These are phyloP conservation scores for Dichetophora obliterata DNA, from an alignment of 2,888 invertebrate genomes.

Conservation along the genomic window DNA sequence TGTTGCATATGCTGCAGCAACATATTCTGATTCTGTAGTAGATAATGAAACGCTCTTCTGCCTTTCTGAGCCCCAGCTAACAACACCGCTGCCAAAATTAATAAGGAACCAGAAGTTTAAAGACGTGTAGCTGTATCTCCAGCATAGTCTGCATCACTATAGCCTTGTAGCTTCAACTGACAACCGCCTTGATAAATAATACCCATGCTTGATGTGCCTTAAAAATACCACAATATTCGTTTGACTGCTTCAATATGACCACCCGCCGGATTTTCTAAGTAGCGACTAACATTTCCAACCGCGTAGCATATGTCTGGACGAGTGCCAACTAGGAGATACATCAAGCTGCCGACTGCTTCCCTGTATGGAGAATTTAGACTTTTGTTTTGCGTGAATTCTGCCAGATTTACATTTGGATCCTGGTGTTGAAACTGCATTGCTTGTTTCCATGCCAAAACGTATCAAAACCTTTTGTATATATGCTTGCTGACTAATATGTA, in stretches of 20 bases:
- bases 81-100: constrained; percentile 48
- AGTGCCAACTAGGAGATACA: too few relatives aligned
- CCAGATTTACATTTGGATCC: too few relatives aligned
- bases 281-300: too few relatives aligned
- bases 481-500: too few relatives aligned
- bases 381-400: too few relatives aligned
- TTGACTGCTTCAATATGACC: constrained; percentile 44
- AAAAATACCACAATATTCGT: constrained; percentile 45
- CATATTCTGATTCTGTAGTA: constrained; percentile 41
- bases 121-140: constrained; percentile 45
- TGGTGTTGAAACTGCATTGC: too few relatives aligned
- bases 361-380: too few relatives aligned
- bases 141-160: constrained; percentile 50
- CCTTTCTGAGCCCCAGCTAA: constrained; percentile 57
- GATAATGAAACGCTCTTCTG: constrained; percentile 57
- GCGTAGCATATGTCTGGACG: too few relatives aligned
- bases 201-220: constrained; percentile 36
- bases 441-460: too few relatives aligned
- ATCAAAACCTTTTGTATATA: too few relatives aligned
- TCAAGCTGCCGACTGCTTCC: too few relatives aligned
- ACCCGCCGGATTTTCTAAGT: constrained; percentile 34
- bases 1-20: constrained; percentile 17
- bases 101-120: constrained; percentile 51
- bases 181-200: constrained; percentile 30
- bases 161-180: constrained; percentile 34